Base-by-base conservation (phyloP, 2,113 vertebrate species). In the Bostrychus sinensis region DNA sequence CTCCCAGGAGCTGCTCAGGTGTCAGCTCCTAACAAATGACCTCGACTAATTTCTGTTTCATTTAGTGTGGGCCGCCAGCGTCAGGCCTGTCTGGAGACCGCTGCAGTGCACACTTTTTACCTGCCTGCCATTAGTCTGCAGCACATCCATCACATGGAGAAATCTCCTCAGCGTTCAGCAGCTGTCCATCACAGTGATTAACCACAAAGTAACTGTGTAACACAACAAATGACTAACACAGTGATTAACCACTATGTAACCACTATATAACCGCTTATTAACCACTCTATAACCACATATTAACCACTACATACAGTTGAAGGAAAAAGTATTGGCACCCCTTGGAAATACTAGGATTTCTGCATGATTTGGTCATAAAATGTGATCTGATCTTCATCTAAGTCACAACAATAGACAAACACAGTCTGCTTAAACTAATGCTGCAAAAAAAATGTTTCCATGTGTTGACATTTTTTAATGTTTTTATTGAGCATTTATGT, bases 1-100 rank as follows among this genome's bases (percentile, higher is more conserved):
- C 71, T 89, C 85, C 77, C 82, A 63, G 70, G 78, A 87, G 78
- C 78, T 67, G 69, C 72, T 81, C 78, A 56, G 72, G 68, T 88
- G 84, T 89, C 86, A 86, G 85, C 55, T 70, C 34, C 74, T 81
- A 85, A 88, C 77, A 86, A 86, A 90, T 78, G 78, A 76, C 73
- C 76, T 76, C 66, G 61, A 51, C 80, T 89, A 85, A 90, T 90
- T 62, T 72, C 81, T 83, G 45, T 88, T 84, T 87, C 79, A 89
- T 88, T 88, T 88, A 83, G 82, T 72, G 73, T 61, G 63, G 43
- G 78, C 62, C 82, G 77, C 80, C 75, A 77, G 62, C 71, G 60
- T 3, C 23, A 79, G 65, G 53, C 62, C 55, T 37, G 65, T 37
- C 42, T 55, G 28, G 48, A 63, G 72, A 68, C 67, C 62, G 67